Evolutionary conservation across 2,888 invertebrate species (phyloP), one percentile per base, ranked within the genome.

Genomic region (Drosophila fulvimacula): DNA sequence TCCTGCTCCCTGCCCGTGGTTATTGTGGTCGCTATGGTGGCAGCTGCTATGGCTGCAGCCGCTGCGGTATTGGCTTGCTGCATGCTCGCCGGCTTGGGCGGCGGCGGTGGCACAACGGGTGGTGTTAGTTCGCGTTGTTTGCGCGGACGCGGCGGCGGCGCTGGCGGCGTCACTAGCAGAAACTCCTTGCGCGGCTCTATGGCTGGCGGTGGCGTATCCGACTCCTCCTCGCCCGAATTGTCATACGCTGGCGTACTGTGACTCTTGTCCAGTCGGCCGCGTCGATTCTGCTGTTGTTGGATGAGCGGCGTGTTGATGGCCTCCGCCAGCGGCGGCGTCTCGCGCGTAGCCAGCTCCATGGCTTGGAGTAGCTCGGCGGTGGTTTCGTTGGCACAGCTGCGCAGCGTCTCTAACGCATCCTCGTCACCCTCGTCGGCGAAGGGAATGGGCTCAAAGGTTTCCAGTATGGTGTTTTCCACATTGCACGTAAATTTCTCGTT

Each of bases 171-270:
- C 53, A 92, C 93, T 21, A 90, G 79, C 7, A 91, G 74, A 62
- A 91, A 91, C 71, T 93, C 92, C 59, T 92, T 92, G 5, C 93
- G 88, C 1, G 93, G 93, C 65, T 92, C 93, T 56, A 93, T 90
- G 2, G 93, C 93, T 0, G 92, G 92, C 1, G 92, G 92, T 27
- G 93, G 93, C 1, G 93, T 92, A n/a, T 90, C 91, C 0, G 89
- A 82, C 32, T 93, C 93, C 36, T 93, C 93, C 62, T 92, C 94
- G 51, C 94, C 93, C 0, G 92, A 92, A 70, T 92, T 92, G 92
- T 96, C 96, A 92, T 96, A 96, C 0, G 96, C 96, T 2, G 96
- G 96, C n/a, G 96, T 96, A 78, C 96, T 96, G 91, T 96, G 95
- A 82, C 95, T 95, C 92, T 97, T 96, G 93, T 97, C 96, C 56